Evolutionary conservation across 2,888 invertebrate species (phyloP), one percentile per base, ranked within the genome.

Genomic region (Sepioteuthis lessoniana): DNA sequence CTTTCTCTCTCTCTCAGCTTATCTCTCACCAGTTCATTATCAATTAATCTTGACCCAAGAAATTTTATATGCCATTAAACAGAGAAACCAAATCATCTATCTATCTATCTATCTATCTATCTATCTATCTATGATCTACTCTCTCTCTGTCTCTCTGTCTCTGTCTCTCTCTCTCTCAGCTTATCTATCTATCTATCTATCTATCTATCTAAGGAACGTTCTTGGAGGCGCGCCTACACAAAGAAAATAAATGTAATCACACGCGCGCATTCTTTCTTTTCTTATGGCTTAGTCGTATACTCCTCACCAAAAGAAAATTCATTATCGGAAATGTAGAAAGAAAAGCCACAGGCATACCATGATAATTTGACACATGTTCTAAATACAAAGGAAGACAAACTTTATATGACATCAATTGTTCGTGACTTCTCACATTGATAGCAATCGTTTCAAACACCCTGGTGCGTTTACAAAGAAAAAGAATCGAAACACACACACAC

Each of bases 351-450:
- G n/a, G 4, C 76, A 76, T 2, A 16, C 13, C 19, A n/a, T 76
- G 76, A n/a, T 76, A 76, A 76, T 76, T 76, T 16, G 76, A n/a
- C 76, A 76, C 76, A 35, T 76, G n/a, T 76, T n/a, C 0, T 13
- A 13, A 35, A 76, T 76, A 76, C 76, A 76, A 55, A 76, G n/a
- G n/a, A 76, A 76, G n/a, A n/a, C n/a, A 76, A n/a, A 76, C 8
- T 60, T 60, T 60, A 60, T 60, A 25, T 60, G 60, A 60, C 76
- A n/a, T 76, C 76, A 76, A 76, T 76, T 76, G 76, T 76, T 76
- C n/a, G 13, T n/a, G 19, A n/a, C 10, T 76, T 76, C 76, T 76
- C 76, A 76, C n/a, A 76, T 76, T 76, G n/a, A 76, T 16, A 76
- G n/a, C n/a, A 1, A n/a, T n/a, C 76, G 2, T 76, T 76, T 76